Percentiles rank a stretch among this genome's conserved stretches.
Evolutionary conservation across 2,888 invertebrate genomes (phyloP).

Genomic region (Xestia rhomboidea): DNA sequence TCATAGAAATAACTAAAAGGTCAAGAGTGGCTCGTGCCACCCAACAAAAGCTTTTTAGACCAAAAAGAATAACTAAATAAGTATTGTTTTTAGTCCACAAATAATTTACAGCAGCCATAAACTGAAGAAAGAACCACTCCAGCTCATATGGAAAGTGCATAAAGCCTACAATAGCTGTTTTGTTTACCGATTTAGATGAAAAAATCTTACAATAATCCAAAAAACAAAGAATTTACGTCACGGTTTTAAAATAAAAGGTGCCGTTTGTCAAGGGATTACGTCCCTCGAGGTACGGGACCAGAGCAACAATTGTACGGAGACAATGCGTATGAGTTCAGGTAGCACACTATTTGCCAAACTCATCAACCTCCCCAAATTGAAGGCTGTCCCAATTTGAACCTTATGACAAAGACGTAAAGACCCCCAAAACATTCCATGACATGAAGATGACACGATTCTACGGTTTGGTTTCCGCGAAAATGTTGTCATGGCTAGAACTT

Average conservation of each 20-base stretch:
- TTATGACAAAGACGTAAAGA: constrained; percentile 45
- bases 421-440: constrained; percentile 5
- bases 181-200: constrained; percentile 70
- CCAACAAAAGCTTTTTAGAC: constrained; percentile 47
- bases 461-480: constrained; percentile 75
- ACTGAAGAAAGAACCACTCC: constrained; percentile 67
- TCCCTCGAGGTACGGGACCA: constrained; percentile 77
- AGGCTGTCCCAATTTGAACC: constrained; percentile 57
- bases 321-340: constrained; percentile 85
- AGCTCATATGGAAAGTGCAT: constrained; percentile 63
- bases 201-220: constrained; percentile 72
- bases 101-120: constrained; percentile 73
- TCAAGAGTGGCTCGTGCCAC: constrained; percentile 70
- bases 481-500: constrained; percentile 68
- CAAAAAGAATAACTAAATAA: constrained; percentile 46
- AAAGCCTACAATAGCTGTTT: constrained; percentile 72
- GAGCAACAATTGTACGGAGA: constrained; percentile 83
- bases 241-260: constrained; percentile 84
- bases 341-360: constrained; percentile 79
- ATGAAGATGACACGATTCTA: constrained; percentile 46
- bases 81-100: constrained; percentile 68
- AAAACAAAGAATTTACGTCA: constrained; percentile 84
- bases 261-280: constrained; percentile 85
- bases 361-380: constrained; percentile 57
- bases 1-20: constrained; percentile 34